phyloP scores from a whole-genome alignment of 1,140 invertebrate genomes.

The Apis cerana region DNA sequence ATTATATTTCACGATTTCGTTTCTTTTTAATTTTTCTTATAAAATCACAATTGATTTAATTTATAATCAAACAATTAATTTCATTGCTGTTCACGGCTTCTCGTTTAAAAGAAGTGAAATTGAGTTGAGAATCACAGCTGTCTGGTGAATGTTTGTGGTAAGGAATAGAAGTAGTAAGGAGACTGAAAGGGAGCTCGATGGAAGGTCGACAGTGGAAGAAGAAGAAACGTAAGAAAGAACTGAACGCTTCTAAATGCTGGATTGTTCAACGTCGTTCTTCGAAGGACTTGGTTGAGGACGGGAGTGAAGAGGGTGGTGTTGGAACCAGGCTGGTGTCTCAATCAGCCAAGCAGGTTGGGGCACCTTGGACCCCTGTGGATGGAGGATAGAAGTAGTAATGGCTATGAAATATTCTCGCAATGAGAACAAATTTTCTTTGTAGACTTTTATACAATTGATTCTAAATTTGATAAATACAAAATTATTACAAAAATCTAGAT shows the following conservation, averaged over 20 bases:
- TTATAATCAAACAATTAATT: constrained; percentile 42
- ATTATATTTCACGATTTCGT: background rate
- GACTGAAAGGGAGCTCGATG: constrained; percentile 39
- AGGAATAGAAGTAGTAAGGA: constrained; percentile 36
- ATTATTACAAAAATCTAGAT: background rate
- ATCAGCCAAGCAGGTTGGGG: constrained; percentile 77
- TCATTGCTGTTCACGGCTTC: constrained; percentile 9
- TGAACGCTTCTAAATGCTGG: constrained; percentile 34
- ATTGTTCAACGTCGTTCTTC: constrained; percentile 36
- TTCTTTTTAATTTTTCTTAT: background rate
- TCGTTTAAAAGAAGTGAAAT: constrained; percentile 8
- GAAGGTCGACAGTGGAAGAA: constrained; percentile 59
- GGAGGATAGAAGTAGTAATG: constrained; percentile 54
- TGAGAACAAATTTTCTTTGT: background rate
- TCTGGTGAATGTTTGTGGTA: constrained; percentile 30
- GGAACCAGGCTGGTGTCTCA: constrained; percentile 78
- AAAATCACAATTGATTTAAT: constrained; percentile 36
- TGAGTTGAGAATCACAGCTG: constrained; percentile 52
- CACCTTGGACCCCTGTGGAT: constrained; percentile 71
- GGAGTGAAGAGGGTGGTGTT: constrained; percentile 71
- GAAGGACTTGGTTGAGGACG: constrained; percentile 54
- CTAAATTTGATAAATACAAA: background rate
- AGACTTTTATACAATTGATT: background rate
- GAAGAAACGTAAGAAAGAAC: constrained; percentile 59
- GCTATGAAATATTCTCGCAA: background rate